Evolutionary conservation across 2,888 invertebrate genomes (phyloP).

Genomic region (Hirtodrosophila trivittata): DNA sequence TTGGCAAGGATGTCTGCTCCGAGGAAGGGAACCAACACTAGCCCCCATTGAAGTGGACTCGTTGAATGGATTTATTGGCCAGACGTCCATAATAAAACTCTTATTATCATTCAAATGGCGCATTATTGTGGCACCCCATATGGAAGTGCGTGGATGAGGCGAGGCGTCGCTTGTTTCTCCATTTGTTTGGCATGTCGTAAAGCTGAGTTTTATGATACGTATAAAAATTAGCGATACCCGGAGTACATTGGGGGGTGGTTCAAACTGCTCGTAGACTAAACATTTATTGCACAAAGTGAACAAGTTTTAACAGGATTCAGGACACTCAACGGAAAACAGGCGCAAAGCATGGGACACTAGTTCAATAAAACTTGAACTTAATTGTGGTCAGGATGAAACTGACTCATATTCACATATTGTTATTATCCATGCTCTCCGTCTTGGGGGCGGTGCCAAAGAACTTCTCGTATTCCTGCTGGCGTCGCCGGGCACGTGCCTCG

Average conservation of each 20-base stretch:
- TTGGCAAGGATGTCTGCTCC: constrained; percentile 24
- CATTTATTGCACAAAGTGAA: constrained; percentile 64
- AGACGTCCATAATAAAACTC: constrained; percentile 58
- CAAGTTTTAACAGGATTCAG: constrained; percentile 36
- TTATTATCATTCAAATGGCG: constrained; percentile 72
- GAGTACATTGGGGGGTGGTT: constrained; percentile 43
- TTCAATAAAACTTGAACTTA: constrained; percentile 73
- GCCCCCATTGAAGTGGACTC: constrained; percentile 1
- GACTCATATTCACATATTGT: constrained; percentile 41
- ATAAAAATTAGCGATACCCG: constrained; percentile 47
- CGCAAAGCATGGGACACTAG: constrained; percentile 18
- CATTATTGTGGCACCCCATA: constrained; percentile 49
- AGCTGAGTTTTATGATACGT: constrained; percentile 44
- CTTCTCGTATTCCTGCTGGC: constrained; percentile 78
- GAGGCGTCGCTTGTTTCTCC: constrained; percentile 8
- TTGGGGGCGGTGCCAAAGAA: constrained; percentile 75
- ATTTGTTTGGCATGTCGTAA: constrained; percentile 63
- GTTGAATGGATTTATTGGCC: constrained; percentile 61
- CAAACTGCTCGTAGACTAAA: constrained; percentile 49
- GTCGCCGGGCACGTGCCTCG: constrained; percentile 74
- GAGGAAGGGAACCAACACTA: neutral
- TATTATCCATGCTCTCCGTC: constrained; percentile 56
- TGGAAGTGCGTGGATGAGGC: no score
- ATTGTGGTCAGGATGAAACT: constrained; percentile 12
- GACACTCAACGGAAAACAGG: constrained; percentile 16